Evolutionary conservation across 2,113 vertebrate genomes (phyloP).

Genomic region (Oncorhynchus mykiss): DNA sequence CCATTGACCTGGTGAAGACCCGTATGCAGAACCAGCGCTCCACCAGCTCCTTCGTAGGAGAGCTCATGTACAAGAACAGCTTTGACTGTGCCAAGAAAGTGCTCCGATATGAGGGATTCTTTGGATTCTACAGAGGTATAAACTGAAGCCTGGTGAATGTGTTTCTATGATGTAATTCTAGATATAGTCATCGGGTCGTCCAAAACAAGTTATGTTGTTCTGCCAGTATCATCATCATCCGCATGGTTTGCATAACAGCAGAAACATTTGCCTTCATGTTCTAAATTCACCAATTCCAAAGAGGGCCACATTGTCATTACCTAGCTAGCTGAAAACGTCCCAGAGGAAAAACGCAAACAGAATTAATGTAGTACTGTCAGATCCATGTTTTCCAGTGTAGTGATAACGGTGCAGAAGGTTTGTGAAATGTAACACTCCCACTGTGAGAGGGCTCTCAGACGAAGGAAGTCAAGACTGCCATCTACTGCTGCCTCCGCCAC

Average conservation of each 20-base stretch:
- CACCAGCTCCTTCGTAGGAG: conserved; percentile 86
- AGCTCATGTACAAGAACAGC: conserved; percentile 97
- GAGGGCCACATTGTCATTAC: conserved; percentile 61
- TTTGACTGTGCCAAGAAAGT: conserved; percentile 97
- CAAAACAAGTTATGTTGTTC: background rate
- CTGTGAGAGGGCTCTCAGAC: conserved; percentile 37
- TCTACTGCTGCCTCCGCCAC: conserved; percentile 83
- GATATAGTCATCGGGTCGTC: too few relatives aligned
- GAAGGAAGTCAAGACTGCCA: conserved; percentile 91
- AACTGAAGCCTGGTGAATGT: background rate
- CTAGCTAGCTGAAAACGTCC: conserved; percentile 51
- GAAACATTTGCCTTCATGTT: conserved; percentile 61
- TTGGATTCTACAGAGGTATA: conserved; percentile 93
- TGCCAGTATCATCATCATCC: conserved; percentile 53
- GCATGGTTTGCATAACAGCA: conserved; percentile 59
- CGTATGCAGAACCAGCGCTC: conserved; percentile 96
- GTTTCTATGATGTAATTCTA: background rate
- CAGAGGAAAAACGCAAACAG: conserved; percentile 30
- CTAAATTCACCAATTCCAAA: conserved; percentile 43
- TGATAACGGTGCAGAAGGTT: conserved; percentile 62
- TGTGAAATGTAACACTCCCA: conserved; percentile 53
- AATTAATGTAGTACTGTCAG: conserved; percentile 48
- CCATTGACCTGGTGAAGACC: conserved; percentile 96
- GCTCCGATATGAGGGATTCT: conserved; percentile 90
- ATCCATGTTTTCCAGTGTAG: conserved; percentile 36